Evolutionary conservation across 2,797 vertebrate genomes (phyloP), one percentile per base, ranked within the genome.

Genomic region (Sitta carolinensis): DNA sequence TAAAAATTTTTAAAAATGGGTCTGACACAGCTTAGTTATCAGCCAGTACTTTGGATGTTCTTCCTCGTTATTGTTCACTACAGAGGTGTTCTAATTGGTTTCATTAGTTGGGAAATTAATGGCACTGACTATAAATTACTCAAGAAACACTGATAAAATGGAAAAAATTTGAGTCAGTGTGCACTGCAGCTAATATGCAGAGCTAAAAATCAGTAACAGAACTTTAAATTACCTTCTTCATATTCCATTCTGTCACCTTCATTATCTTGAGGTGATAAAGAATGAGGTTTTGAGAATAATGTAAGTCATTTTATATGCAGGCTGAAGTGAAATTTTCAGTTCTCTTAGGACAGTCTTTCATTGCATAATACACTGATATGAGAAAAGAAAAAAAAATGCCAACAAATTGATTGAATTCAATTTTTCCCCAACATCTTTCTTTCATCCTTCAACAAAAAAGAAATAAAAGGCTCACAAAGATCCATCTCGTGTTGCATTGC

Each of bases 191-290:
- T 89, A 85, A 78, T 90, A 63, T 58, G 75, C 27, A 87, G 64
- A 93, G n/a, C 47, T 79, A 63, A 89, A 87, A 67, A 64, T 40
- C 34, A 80, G 72, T 78, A 91, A 83, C 11, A 63, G n/a, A 30
- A 92, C 66, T 89, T 93, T 76, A 85, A 90, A 95, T 85, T 80
- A 50, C 16, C 30, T 42, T 93, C 77, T 84, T 95, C 64, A 52
- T 61, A 75, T 83, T 78, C 47, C 48, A 25, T 76, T 90, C 87
- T 91, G 50, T 90, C 83, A 72, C 81, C 80, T 72, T 77, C 87
- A 73, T 89, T 91, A 95, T 87, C 76, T 29, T 70, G n/a, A 85
- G 62, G 27, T 96, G 79, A 92, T 80, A 94, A 96, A 95, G 77
- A 89, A 82, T 32, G 78, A 85, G 5, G 7, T 89, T 87, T 75